These are phyloP conservation scores for Agrotis ipsilon DNA, from an alignment of 2,888 invertebrate species.

Conservation along the genomic window DNA sequence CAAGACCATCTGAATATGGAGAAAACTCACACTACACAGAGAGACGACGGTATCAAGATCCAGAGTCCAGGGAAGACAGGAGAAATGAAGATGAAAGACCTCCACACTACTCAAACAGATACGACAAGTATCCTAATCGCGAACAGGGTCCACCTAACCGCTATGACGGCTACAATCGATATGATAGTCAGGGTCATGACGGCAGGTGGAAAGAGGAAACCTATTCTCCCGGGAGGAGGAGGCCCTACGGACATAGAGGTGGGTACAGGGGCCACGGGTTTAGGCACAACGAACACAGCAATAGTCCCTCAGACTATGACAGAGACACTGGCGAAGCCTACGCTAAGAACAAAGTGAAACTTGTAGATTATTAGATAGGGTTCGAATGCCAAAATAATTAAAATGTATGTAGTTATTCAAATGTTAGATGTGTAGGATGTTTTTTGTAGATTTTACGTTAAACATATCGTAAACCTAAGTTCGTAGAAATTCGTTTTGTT, in stretches of 20 bases:
- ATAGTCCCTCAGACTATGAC: constrained; percentile 59
- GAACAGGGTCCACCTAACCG: constrained; percentile 52
- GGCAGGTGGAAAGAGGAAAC: constrained; percentile 72
- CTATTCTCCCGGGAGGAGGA: constrained; percentile 65
- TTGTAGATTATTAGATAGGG: constrained; percentile 83
- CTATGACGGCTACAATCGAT: constrained; percentile 54
- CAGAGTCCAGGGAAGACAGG: constrained; percentile 62
- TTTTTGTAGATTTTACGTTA: constrained; percentile 56
- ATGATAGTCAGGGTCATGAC: constrained; percentile 62
- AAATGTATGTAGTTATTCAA: constrained; percentile 50
- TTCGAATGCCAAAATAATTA: constrained; percentile 66
- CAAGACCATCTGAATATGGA: constrained; percentile 64
- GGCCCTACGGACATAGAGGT: constrained; percentile 76
- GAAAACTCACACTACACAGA: constrained; percentile 65
- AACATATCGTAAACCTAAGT: constrained; percentile 59
- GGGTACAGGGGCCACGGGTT: constrained; percentile 71
- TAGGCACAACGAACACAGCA: constrained; percentile 61
- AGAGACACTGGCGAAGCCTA: constrained; percentile 59
- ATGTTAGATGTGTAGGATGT: constrained; percentile 54
- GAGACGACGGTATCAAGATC: constrained; percentile 67
- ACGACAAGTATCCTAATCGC: constrained; percentile 69
- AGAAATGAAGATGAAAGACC: constrained; percentile 64
- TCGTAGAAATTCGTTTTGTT: constrained; percentile 26
- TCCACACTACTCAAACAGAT: constrained; percentile 65
- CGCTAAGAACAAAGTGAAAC: constrained; percentile 80